A percentile compares a stretch with the other conserved stretches of the same genome.
These are phyloP conservation scores for Melierax canorus DNA, from an alignment of 2,113 vertebrate genomes.

Conservation along the genomic window DNA sequence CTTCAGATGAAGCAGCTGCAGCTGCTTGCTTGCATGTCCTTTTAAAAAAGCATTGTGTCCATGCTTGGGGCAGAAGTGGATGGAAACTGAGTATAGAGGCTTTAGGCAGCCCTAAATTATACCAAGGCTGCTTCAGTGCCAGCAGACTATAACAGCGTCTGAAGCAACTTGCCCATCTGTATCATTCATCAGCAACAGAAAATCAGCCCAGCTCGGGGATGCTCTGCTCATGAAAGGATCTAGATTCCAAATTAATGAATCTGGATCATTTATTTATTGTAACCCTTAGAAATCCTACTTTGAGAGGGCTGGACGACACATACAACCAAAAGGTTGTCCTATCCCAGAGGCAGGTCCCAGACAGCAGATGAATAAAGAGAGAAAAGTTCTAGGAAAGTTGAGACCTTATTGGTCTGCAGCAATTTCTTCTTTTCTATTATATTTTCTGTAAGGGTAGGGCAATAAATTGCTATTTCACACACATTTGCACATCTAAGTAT, in stretches of 20 bases:
- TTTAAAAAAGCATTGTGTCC: not conserved
- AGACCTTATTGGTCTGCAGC: fast-evolving
- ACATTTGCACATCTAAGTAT: not conserved
- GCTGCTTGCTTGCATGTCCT: not conserved
- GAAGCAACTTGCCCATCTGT: not conserved
- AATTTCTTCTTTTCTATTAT: not conserved
- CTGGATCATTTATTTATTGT: not conserved
- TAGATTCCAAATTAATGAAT: not conserved
- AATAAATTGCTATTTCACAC: not conserved
- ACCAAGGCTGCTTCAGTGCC: not conserved
- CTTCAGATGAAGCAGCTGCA: not conserved
- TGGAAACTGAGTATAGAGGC: not conserved
- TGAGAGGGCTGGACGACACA: not conserved
- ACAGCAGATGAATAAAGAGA: not conserved
- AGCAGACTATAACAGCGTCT: not conserved
- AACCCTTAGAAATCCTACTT: not conserved
- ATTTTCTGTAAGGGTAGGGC: not conserved
- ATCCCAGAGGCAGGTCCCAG: not conserved
- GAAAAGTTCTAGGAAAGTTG: not conserved
- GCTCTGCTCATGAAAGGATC: not conserved
- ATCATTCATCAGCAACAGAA: not conserved
- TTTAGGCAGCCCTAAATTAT: not conserved
- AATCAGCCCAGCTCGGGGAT: not conserved
- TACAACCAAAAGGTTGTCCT: not conserved
- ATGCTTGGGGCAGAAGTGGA: not conserved